Evolutionary conservation across 2,113 vertebrate species (phyloP).

Genomic region (Coryphaenoides rupestris): DNA sequence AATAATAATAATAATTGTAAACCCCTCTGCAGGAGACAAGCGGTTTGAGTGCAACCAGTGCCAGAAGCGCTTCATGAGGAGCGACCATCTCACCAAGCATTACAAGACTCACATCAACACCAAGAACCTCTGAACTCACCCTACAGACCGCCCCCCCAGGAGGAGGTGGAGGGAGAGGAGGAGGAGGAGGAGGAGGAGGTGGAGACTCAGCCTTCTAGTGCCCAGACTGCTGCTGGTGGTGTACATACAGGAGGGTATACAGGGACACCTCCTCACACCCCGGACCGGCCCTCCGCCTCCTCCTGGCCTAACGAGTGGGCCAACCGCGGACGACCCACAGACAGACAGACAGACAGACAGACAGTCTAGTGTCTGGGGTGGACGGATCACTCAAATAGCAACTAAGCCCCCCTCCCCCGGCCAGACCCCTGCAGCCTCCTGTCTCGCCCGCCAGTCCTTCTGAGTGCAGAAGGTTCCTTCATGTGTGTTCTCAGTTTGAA

Average conservation of each 20-base stretch:
- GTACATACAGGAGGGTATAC: slow-evolving; percentile 37
- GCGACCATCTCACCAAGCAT: slow-evolving; percentile 98
- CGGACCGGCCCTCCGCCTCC: slow-evolving; percentile 13
- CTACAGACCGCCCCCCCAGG: slow-evolving; percentile 11
- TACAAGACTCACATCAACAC: slow-evolving; percentile 98
- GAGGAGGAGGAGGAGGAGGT: not conserved
- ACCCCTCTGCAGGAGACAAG: slow-evolving; percentile 85
- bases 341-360: too few relatives aligned
- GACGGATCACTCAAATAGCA: too few relatives aligned
- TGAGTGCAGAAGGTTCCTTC: too few relatives aligned
- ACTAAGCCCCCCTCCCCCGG: too few relatives aligned
- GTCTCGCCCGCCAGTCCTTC: too few relatives aligned
- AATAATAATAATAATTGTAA: not conserved
- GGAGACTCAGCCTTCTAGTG: slow-evolving; percentile 14
- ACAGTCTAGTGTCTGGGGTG: too few relatives aligned
- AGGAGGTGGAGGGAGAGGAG: not conserved
- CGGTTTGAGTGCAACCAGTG: slow-evolving; percentile 95
- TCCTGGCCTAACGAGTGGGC: too few relatives aligned
- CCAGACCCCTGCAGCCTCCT: too few relatives aligned
- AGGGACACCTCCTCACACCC: too few relatives aligned
- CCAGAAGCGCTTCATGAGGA: slow-evolving; percentile 98
- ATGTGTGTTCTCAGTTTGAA: too few relatives aligned
- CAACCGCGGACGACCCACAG: too few relatives aligned
- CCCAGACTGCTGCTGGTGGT: slow-evolving; percentile 28
- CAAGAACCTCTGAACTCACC: slow-evolving; percentile 87